A percentile compares a stretch with the other conserved stretches of the same genome.
phyloP scores from a whole-genome alignment of 2,888 invertebrate species.

The Acholoe squamosa region DNA sequence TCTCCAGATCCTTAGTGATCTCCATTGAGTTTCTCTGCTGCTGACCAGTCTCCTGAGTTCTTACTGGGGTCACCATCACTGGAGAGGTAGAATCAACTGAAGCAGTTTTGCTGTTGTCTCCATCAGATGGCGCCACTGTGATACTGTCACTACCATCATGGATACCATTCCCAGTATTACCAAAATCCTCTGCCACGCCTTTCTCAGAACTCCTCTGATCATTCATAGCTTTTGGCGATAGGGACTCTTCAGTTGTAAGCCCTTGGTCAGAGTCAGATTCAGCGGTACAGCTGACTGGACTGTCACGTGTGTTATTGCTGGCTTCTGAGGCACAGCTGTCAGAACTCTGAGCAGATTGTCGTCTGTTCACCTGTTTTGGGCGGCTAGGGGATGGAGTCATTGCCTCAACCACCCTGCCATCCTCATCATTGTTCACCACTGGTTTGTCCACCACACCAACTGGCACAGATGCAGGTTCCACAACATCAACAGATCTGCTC shows the following conservation, averaged over 20 bases:
- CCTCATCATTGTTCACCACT: not conserved
- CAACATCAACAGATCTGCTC: not conserved
- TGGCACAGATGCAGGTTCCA: not conserved
- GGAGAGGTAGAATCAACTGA: not conserved
- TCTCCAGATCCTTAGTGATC: slow-evolving; percentile 16
- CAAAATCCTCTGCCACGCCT: not conserved
- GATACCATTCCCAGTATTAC: not conserved
- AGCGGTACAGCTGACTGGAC: not conserved
- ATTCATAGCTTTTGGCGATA: not conserved
- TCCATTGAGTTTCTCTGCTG: not conserved
- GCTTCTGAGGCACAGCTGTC: slow-evolving; percentile 57
- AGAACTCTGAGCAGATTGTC: slow-evolving; percentile 36
- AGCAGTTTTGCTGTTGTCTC: not conserved
- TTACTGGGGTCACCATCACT: not conserved
- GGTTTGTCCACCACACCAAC: slow-evolving; percentile 15
- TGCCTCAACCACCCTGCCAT: not conserved
- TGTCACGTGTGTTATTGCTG: slow-evolving; percentile 61
- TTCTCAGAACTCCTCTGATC: not conserved
- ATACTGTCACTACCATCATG: slow-evolving; percentile 18
- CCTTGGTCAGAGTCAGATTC: slow-evolving; percentile 38
- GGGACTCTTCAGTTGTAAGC: not conserved
- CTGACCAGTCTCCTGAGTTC: slow-evolving; percentile 17
- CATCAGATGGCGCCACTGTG: not conserved
- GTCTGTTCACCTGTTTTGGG: not conserved
- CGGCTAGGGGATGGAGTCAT: not conserved